Percentiles rank a stretch among this genome's conserved stretches.
Evolutionary conservation across 2,797 vertebrate species (phyloP).

Genomic region (Falco columbarius): DNA sequence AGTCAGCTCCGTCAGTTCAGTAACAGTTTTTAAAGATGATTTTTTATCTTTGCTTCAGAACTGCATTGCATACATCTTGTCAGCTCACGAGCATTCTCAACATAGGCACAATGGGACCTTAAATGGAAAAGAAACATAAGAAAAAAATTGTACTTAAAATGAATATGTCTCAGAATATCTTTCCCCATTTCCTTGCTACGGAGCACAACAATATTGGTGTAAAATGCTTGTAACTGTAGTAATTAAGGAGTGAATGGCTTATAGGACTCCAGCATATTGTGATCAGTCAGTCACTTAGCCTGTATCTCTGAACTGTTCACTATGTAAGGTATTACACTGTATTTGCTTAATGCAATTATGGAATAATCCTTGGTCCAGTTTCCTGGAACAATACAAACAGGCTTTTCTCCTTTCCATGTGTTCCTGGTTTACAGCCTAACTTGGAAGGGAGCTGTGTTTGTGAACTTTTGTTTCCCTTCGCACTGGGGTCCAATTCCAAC

Average conservation of each 20-base stretch:
- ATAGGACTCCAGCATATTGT: not conserved
- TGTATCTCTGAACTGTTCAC: not conserved
- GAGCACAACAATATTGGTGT: not conserved
- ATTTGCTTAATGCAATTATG: constrained; percentile 40
- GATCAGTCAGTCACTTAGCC: not conserved
- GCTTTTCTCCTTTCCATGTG: constrained; percentile 53
- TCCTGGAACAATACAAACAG: constrained; percentile 33
- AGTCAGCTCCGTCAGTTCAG: not conserved
- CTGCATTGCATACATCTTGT: not conserved
- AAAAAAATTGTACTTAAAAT: not conserved
- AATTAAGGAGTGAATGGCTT: not conserved
- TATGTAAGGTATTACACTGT: not conserved
- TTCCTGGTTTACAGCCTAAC: constrained; percentile 48
- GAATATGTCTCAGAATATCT: not conserved
- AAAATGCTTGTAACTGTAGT: not conserved
- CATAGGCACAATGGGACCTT: not conserved
- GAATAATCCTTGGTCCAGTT: constrained; percentile 47
- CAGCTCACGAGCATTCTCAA: not conserved
- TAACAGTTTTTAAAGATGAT: not conserved
- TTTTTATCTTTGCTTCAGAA: not conserved
- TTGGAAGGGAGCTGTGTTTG: constrained; percentile 19
- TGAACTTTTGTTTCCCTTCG: constrained; percentile 23
- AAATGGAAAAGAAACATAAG: not conserved
- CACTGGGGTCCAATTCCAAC: not conserved
- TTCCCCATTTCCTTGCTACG: not conserved